phyloP scores from a whole-genome alignment of 1,140 invertebrate genomes.

The Danaus plexippus region DNA sequence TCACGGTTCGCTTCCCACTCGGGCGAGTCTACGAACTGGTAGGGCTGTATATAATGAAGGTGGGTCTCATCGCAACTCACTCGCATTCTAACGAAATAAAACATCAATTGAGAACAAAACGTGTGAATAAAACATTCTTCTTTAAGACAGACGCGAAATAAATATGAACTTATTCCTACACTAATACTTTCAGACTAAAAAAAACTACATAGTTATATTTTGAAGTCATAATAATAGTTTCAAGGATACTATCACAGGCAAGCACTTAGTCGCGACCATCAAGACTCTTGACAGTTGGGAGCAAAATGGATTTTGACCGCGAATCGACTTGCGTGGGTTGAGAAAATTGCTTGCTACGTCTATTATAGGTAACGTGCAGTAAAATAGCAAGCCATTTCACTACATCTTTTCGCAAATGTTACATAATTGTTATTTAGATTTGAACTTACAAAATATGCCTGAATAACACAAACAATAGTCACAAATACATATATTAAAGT shows the following conservation, averaged over 20 bases:
- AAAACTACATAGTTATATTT: too few species aligned
- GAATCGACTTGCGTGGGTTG: constrained; percentile 24
- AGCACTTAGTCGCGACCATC: constrained; percentile 3
- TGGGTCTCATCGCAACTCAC: constrained; percentile 86
- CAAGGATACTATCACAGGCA: too few species aligned
- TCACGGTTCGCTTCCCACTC: constrained; percentile 88
- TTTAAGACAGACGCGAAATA: too few species aligned
- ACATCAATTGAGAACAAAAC: constrained; percentile 2
- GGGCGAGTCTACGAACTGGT: constrained; percentile 90
- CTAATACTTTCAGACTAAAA: too few species aligned
- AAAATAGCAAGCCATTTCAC: constrained; percentile 16
- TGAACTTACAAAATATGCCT: background rate
- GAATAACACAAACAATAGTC: too few species aligned
- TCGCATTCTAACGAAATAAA: constrained; percentile 54
- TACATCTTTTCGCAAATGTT: constrained; percentile 13
- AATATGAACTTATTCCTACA: too few species aligned
- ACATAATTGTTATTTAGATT: constrained; percentile 10
- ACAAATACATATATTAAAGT: too few species aligned
- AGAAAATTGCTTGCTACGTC: constrained; percentile 27
- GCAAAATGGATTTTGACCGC: constrained; percentile 32
- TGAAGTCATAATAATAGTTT: too few species aligned
- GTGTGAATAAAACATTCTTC: too few species aligned
- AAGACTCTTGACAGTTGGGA: constrained; percentile 20
- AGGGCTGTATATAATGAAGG: constrained; percentile 84
- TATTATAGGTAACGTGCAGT: constrained; percentile 29